A percentile compares a stretch with the other conserved stretches of the same genome.
These are phyloP conservation scores for Pilophorus perplexus DNA, from an alignment of 2,888 invertebrate species.

Conservation along the genomic window DNA sequence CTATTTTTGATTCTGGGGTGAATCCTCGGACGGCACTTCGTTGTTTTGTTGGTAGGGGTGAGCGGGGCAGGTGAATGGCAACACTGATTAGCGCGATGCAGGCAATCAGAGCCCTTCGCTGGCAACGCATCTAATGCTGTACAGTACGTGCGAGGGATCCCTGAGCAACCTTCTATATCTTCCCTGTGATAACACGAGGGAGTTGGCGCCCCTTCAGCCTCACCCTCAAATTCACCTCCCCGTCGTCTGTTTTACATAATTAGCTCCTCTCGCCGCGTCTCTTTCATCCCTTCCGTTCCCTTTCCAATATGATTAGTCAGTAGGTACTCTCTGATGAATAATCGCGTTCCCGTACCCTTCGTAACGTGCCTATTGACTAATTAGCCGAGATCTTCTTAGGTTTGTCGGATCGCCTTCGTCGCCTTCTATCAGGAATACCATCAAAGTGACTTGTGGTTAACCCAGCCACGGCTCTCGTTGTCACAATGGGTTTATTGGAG, in stretches of 20 bases:
- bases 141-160: constrained; percentile 31
- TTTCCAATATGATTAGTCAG: constrained; percentile 37
- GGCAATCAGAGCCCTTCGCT: constrained; percentile 17
- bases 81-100: constrained; percentile 33
- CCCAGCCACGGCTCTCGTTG: no score
- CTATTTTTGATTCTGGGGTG: no score
- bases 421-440: no score
- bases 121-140: constrained; percentile 37
- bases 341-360: constrained; percentile 18
- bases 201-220: not conserved
- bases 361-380: constrained; percentile 35
- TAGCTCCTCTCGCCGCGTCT: constrained; percentile 27
- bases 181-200: constrained; percentile 3
- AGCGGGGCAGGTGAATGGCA: constrained; percentile 34
- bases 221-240: constrained; percentile 4
- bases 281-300: constrained; percentile 22
- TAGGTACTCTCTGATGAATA: constrained; percentile 30
- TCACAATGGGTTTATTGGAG: no score
- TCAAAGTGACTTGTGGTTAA: no score
- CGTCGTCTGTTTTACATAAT: constrained; percentile 29
- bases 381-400: constrained; percentile 33
- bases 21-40: no score
- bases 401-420: constrained; percentile 21
- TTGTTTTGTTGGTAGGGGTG: constrained; percentile 7
- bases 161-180: constrained; percentile 13